Base-by-base conservation (phyloP, 2,888 invertebrate species). In the Imbricaverruca yamaguchii region DNA sequence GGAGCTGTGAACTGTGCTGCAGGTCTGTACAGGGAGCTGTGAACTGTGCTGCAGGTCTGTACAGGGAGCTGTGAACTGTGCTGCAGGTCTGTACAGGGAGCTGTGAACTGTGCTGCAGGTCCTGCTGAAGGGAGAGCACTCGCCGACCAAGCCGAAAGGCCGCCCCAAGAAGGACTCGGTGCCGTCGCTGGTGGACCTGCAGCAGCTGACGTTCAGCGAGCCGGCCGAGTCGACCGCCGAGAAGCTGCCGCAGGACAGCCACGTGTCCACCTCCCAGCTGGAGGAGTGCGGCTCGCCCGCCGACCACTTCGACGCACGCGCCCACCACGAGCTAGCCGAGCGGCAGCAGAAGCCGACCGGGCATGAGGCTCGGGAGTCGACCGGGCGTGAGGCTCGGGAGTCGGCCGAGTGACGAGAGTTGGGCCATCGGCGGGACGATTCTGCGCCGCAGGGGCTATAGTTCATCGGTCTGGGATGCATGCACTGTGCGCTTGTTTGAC, bases 101-200 rank as follows among this genome's bases (percentile, higher is more conserved):
- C 39, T 39, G 39, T 39, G 39, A 39, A 39, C 59, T 86, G 80
- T 63, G 81, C 53, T 83, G 85, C 83, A 86, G 86, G 80, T 86
- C 85, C 83, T 86, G 86, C 86, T 84, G 85, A 78, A 86, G 84
- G 85, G 86, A 85, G 69, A 86, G 86, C 84, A 86, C 85, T 74
- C 84, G 83, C 83, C 83, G 6, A 83, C 82, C 9, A 82, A 82
- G 56, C 83, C 83, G 53, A 83, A 83, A 53, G 83, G 83, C n/a
- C 59, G 83, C 15, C 83, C 83, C n/a, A 83, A 83, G 81, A 83
- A 83, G 79, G 83, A 83, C 61, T 83, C 82, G 8, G 82, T 83
- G 15, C 83, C 83, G 3, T 82, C 83, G 67, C 82, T 83, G 74
- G 83, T 82, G 21, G 83, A 83, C 77, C 82, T 83, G 1, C 83